phyloP scores from a whole-genome alignment of 2,113 vertebrate species.

The Triplophysa rosa region DNA sequence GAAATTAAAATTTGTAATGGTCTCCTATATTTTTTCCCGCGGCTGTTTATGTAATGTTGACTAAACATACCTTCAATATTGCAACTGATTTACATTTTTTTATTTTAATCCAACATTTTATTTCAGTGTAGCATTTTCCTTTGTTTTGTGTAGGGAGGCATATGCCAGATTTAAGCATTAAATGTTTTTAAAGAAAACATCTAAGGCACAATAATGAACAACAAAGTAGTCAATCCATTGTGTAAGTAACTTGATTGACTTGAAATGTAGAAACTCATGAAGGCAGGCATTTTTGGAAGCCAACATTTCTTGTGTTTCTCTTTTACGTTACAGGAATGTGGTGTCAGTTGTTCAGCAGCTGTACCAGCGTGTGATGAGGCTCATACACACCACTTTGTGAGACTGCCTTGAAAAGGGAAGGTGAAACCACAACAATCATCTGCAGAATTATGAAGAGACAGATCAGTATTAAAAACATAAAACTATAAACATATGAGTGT shows the following conservation, averaged over 20 bases:
- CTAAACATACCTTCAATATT: too few relatives aligned
- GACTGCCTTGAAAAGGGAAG: background rate
- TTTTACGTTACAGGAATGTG: conserved; percentile 62
- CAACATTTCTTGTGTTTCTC: conserved; percentile 2
- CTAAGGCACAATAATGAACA: too few relatives aligned
- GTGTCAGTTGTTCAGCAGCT: conserved; percentile 67
- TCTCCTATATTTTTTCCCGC: too few relatives aligned
- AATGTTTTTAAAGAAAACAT: too few relatives aligned
- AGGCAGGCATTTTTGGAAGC: background rate
- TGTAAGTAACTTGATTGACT: background rate
- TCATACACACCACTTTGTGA: conserved; percentile 67
- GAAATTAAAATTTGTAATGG: too few relatives aligned
- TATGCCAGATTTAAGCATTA: too few relatives aligned
- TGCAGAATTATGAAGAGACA: conserved; percentile 4
- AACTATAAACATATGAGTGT: background rate
- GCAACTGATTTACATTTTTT: too few relatives aligned
- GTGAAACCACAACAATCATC: conserved; percentile 4
- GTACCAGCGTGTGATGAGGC: conserved; percentile 65
- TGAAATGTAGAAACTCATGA: background rate
- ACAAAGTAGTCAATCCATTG: too few relatives aligned
- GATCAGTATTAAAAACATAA: background rate
- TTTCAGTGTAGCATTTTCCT: too few relatives aligned
- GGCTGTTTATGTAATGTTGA: too few relatives aligned
- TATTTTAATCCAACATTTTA: too few relatives aligned
- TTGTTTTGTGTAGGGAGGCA: too few relatives aligned